phyloP scores from a whole-genome alignment of 2,113 vertebrate species.

The Oreamnos americanus region DNA sequence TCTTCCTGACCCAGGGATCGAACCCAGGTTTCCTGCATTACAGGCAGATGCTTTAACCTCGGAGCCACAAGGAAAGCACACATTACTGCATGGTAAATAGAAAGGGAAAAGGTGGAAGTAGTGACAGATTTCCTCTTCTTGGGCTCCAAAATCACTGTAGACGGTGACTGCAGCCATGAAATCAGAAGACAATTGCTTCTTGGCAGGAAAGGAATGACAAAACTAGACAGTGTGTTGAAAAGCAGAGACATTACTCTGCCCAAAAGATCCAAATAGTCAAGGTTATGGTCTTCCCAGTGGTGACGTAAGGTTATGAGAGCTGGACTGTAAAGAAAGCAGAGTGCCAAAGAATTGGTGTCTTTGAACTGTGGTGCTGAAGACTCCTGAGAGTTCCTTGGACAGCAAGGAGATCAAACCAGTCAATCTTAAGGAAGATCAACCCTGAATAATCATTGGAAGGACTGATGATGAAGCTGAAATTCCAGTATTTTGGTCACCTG shows the following conservation, averaged over 20 bases:
- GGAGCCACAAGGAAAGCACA: no score
- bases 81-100: not conserved
- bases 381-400: not conserved
- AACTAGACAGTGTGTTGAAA: not conserved
- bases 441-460: not conserved
- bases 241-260: not conserved
- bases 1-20: no score
- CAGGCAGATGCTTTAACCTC: no score
- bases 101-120: not conserved
- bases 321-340: not conserved
- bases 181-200: not conserved
- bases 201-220: not conserved
- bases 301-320: not conserved
- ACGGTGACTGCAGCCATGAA: not conserved
- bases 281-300: not conserved
- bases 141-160: not conserved
- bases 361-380: not conserved
- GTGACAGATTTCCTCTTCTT: not conserved
- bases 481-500: not conserved
- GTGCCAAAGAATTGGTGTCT: not conserved
- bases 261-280: not conserved
- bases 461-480: not conserved
- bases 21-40: no score
- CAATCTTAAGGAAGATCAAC: not conserved
- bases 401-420: not conserved